A percentile compares a stretch with the other conserved stretches of the same genome.
Conservation (phyloP, 35 echinoderm and acorn worm genomes). For the Amphiura filiformis region DNA sequence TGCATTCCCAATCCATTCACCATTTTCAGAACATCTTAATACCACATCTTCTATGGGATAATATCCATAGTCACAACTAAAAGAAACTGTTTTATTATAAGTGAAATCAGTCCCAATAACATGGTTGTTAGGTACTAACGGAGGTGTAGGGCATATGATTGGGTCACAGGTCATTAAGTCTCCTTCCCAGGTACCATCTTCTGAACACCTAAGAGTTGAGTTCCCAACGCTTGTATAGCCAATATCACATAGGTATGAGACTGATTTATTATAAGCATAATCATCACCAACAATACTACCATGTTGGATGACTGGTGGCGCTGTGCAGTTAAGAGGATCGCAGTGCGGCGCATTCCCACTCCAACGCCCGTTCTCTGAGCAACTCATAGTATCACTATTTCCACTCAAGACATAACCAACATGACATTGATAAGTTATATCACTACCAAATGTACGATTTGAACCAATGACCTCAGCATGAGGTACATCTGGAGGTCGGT, state of each 20-base stretch:
- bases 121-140: not conserved
- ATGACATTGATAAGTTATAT: constrained; percentile 45
- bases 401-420: constrained; percentile 52
- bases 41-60: not conserved
- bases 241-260: constrained; percentile 42
- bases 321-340: constrained; percentile 27
- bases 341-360: constrained; percentile 20
- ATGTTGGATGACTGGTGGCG: constrained; percentile 18
- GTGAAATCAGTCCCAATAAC: constrained; percentile 17
- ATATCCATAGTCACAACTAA: constrained; percentile 44
- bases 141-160: constrained; percentile 34
- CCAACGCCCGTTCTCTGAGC: constrained; percentile 52
- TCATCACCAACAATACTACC: not conserved
- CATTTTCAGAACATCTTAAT: constrained; percentile 28
- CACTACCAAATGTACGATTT: constrained; percentile 30
- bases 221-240: constrained; percentile 27
- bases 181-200: constrained; percentile 42
- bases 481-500: constrained; percentile 34
- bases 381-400: not conserved
- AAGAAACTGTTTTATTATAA: constrained; percentile 16
- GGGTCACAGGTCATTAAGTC: constrained; percentile 31
- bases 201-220: not conserved
- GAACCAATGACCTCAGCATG: constrained; percentile 22
- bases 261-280: constrained; percentile 35
- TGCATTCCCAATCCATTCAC: constrained; percentile 27